A percentile compares a stretch with the other conserved stretches of the same genome.
Evolutionary conservation across 2,797 vertebrate genomes (phyloP).

Genomic region (Thalassophryne amazonica): DNA sequence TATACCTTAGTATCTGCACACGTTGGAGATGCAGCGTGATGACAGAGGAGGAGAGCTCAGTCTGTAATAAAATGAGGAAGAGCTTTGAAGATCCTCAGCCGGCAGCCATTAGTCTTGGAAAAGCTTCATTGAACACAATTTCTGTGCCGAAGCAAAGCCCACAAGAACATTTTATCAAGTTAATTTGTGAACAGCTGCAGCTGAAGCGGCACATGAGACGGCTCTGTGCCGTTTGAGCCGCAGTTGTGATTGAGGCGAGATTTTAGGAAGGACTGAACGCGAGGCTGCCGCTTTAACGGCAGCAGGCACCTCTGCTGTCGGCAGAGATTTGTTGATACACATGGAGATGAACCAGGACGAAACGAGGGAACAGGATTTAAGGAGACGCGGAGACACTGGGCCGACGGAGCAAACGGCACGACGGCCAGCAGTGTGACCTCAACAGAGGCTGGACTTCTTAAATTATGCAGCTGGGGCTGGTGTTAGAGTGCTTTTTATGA

Average conservation of each 20-base stretch:
- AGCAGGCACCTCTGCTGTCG: slow-evolving; percentile 27
- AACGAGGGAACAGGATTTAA: slow-evolving; percentile 19
- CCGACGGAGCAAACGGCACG: slow-evolving; percentile 13
- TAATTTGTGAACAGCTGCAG: slow-evolving; percentile 16
- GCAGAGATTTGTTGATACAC: slow-evolving; percentile 41
- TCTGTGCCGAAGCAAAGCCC: neutral
- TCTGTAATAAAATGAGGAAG: slow-evolving; percentile 3
- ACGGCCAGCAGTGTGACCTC: slow-evolving; percentile 16
- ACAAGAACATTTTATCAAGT: slow-evolving; percentile 13
- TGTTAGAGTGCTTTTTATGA: no score
- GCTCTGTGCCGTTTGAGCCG: slow-evolving; percentile 3
- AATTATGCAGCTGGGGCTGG: slow-evolving; percentile 1
- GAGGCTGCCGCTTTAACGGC: slow-evolving; percentile 37
- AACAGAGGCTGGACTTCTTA: slow-evolving; percentile 8
- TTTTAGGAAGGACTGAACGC: slow-evolving; percentile 22
- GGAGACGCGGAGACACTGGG: slow-evolving; percentile 7
- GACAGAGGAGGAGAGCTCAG: neutral
- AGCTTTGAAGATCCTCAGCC: neutral
- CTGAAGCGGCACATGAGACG: neutral
- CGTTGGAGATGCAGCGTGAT: neutral
- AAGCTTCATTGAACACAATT: slow-evolving; percentile 4
- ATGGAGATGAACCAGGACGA: slow-evolving; percentile 42
- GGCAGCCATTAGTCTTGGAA: slow-evolving; percentile 9
- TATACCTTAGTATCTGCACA: neutral
- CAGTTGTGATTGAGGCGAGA: slow-evolving; percentile 24